phyloP scores from a whole-genome alignment of 1,140 invertebrate genomes.

The Triops cancriformis region DNA sequence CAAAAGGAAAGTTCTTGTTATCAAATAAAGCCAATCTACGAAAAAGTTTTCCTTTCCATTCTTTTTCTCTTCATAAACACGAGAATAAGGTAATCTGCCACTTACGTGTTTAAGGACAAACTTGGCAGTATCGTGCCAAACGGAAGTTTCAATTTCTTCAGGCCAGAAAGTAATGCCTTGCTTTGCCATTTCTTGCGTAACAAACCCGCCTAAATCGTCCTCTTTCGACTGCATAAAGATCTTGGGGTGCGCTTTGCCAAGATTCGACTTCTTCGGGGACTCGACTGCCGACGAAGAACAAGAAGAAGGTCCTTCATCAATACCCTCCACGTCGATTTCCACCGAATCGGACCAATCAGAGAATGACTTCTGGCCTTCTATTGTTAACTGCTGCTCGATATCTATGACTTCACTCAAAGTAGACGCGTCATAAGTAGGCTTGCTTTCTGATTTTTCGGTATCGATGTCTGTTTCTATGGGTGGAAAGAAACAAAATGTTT shows the following conservation, averaged over 20 bases:
- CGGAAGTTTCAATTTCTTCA: not conserved
- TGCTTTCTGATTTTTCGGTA: not conserved
- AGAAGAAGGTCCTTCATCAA: not conserved
- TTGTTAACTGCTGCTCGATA: conserved; percentile 6
- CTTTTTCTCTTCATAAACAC: not conserved
- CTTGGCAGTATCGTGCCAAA: not conserved
- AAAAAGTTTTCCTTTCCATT: no score
- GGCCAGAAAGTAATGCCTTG: not conserved
- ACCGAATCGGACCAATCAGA: not conserved
- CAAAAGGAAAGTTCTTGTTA: not conserved
- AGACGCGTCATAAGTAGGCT: not conserved
- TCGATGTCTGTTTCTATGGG: not conserved
- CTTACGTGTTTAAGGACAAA: not conserved
- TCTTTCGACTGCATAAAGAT: not conserved
- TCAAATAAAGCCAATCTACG: not conserved
- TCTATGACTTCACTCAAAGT: not conserved
- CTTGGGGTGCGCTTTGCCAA: not conserved
- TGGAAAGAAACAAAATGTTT: not conserved
- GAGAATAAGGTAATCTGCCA: not conserved
- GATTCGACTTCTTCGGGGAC: not conserved
- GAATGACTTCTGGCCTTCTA: not conserved
- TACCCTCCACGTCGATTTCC: not conserved
- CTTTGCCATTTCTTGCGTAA: not conserved
- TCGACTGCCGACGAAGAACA: not conserved
- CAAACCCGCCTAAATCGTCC: not conserved